Conservation (phyloP, 2,113 vertebrate species). For the Suricata suricatta region DNA sequence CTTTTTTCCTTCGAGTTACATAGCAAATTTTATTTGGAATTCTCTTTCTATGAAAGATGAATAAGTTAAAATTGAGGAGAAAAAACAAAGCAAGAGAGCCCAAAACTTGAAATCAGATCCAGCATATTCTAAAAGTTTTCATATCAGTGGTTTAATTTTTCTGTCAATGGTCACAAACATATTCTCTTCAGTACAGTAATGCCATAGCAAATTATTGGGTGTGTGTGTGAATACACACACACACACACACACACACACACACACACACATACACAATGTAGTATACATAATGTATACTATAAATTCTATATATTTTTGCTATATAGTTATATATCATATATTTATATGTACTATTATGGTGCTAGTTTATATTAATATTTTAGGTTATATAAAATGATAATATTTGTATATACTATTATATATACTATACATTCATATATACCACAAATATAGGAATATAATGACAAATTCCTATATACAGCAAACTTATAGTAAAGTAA, state of each 20-base stretch:
- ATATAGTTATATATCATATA: background rate
- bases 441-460: background rate
- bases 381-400: background rate
- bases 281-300: background rate
- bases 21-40: background rate
- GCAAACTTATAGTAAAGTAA: background rate
- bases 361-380: background rate
- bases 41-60: background rate
- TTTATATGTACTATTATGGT: background rate
- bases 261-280: background rate
- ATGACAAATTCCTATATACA: background rate
- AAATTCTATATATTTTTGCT: background rate
- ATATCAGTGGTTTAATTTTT: background rate
- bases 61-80: background rate
- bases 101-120: background rate
- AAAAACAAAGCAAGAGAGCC: background rate
- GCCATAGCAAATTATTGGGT: background rate
- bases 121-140: background rate
- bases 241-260: background rate
- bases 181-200: background rate
- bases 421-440: background rate
- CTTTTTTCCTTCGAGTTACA: background rate
- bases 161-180: background rate
- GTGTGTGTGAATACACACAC: too few relatives aligned
- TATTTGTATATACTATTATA: background rate